These are phyloP conservation scores for Terebella lapidaria DNA, from an alignment of 2,888 invertebrate genomes.

Conservation along the genomic window DNA sequence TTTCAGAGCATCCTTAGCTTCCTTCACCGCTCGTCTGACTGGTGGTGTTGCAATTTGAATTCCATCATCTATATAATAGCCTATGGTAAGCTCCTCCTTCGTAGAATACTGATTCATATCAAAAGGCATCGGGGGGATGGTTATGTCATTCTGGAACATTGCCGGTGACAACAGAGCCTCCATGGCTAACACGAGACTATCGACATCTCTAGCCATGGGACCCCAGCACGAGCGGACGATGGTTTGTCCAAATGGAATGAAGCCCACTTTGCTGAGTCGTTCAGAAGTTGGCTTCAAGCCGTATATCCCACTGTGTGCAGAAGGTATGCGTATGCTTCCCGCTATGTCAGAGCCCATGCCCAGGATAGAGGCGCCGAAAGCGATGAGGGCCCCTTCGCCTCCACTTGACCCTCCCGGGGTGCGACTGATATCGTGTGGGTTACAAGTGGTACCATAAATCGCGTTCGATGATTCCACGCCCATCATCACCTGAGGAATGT, in stretches of 20 bases:
- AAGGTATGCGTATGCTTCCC: conserved; percentile 56
- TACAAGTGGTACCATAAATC: conserved; percentile 46
- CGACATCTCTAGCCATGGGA: conserved; percentile 44
- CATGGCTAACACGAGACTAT: conserved; percentile 36
- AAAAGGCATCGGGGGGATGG: conserved; percentile 41
- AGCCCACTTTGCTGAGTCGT: conserved; percentile 34
- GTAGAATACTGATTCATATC: too few species aligned
- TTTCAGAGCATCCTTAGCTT: too few species aligned
- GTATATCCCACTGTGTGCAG: conserved; percentile 55
- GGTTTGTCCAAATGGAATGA: neutral
- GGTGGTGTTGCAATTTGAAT: too few species aligned
- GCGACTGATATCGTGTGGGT: conserved; percentile 49
- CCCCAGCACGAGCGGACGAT: too few species aligned
- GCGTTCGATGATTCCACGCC: conserved; percentile 24
- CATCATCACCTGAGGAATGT: conserved; percentile 51
- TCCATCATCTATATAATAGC: too few species aligned
- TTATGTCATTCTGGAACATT: conserved; percentile 39
- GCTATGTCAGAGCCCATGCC: conserved; percentile 54
- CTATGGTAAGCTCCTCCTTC: too few species aligned
- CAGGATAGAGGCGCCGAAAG: conserved; percentile 52
- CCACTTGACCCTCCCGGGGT: conserved; percentile 56
- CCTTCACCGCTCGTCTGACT: too few species aligned
- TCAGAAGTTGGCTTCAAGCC: conserved; percentile 53
- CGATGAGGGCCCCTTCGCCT: conserved; percentile 54
- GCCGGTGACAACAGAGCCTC: conserved; percentile 35